phyloP scores from a whole-genome alignment of 2,888 invertebrate species.

The Acanthopleura granulata region DNA sequence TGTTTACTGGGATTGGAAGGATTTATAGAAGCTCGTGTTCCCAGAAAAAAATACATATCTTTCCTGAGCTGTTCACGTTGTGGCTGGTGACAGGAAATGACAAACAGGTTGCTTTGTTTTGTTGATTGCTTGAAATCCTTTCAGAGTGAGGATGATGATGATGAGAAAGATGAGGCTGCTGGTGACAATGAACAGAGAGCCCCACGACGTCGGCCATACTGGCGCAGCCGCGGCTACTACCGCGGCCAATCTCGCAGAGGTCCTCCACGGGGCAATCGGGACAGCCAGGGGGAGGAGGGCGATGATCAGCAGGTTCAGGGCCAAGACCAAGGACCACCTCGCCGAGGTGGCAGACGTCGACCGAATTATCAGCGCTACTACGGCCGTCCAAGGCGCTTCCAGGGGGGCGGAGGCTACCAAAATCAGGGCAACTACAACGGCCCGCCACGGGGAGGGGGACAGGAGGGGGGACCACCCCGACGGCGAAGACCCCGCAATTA shows the following conservation, averaged over 20 bases:
- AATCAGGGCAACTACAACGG: neutral
- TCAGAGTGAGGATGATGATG: conserved; percentile 4
- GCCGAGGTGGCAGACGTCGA: conserved; percentile 9
- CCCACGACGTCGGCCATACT: conserved; percentile 8
- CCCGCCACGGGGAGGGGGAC: neutral
- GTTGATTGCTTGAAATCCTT: neutral
- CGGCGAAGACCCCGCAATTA: neutral
- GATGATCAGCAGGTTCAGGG: conserved; percentile 13
- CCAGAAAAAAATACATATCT: too few species aligned
- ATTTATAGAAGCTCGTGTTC: too few species aligned
- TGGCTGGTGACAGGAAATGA: too few species aligned
- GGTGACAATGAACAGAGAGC: neutral
- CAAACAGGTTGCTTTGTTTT: too few species aligned
- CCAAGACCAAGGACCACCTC: neutral
- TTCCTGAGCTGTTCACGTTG: too few species aligned
- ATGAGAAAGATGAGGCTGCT: neutral
- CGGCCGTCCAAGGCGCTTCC: neutral
- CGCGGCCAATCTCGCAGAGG: neutral
- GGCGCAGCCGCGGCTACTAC: neutral
- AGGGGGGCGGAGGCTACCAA: conserved; percentile 1
- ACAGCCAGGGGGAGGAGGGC: neutral
- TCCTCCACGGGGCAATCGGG: neutral
- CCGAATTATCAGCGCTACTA: conserved; percentile 2
- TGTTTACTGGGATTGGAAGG: too few species aligned
- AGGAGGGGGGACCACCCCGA: neutral